Percentiles rank a stretch among this genome's conserved stretches.
Evolutionary conservation across 1,140 invertebrate genomes (phyloP).

Genomic region (Sinella curviseta): DNA sequence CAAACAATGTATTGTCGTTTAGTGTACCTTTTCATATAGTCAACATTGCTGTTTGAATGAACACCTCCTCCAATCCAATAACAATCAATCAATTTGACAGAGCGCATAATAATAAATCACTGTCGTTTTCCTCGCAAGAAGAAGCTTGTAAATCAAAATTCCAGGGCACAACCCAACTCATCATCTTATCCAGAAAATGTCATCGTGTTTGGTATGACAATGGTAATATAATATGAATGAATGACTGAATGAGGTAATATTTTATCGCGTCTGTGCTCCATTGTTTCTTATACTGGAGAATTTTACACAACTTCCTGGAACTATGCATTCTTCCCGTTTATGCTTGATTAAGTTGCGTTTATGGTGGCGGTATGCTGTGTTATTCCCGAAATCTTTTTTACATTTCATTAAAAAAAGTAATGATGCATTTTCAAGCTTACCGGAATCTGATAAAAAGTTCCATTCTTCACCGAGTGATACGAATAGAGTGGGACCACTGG

Average conservation of each 20-base stretch:
- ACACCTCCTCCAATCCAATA: not conserved
- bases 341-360: not conserved
- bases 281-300: too few relatives aligned
- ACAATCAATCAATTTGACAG: conserved; percentile 7
- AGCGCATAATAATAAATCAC: not conserved
- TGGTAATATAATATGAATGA: too few relatives aligned
- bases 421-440: conserved; percentile 65
- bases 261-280: too few relatives aligned
- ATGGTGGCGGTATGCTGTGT: too few relatives aligned
- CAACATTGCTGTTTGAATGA: not conserved
- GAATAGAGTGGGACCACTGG: conserved; percentile 82
- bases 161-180: not conserved
- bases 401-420: not conserved
- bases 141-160: conserved; percentile 4
- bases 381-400: not conserved
- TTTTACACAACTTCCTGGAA: not conserved
- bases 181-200: too few relatives aligned
- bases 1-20: too few relatives aligned
- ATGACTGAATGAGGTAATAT: too few relatives aligned
- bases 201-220: too few relatives aligned
- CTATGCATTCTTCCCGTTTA: not conserved
- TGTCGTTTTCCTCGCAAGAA: not conserved
- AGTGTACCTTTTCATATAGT: too few relatives aligned
- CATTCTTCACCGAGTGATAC: conserved; percentile 77
- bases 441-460: conserved; percentile 80